Base-by-base conservation (phyloP, 2,888 invertebrate genomes). In the Eupithecia abbreviata region DNA sequence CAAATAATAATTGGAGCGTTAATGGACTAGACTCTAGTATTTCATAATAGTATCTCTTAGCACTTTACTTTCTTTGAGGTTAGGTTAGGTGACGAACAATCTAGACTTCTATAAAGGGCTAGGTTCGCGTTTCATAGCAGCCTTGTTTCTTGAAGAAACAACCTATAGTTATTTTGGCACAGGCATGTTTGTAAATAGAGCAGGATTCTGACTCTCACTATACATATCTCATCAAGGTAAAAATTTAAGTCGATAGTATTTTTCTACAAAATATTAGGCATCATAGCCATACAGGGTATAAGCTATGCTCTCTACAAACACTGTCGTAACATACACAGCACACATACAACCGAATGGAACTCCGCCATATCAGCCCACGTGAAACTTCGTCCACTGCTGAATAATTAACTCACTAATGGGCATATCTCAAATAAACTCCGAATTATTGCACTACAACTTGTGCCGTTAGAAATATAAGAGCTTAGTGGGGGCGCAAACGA, bases 341-440 rank as follows among this genome's bases (percentile, higher is more conserved):
- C 67, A 68, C 47, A 58, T 18, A 18, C 51, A 58, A 9, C 55
- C 55, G 18, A 58, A 58, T 74, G 71, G 72, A 78, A 78, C 72
- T 76, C 49, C 47, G 51, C 62, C 74, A 70, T 78, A 76, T 69
- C 76, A 76, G 66, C 72, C 55, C 69, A 78, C 74, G 71, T 68
- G 73, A 81, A 87, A 90, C 86, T 91, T 87, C 82, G 86, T 84
- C 83, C 81, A 81, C 82, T 82, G 84, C 89, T 92, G 90, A 92
- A 93, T 94, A 93, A 94, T 93, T 93, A 90, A 92, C 91, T 87
- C 86, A 84, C 88, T 94, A 93, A 94, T 93, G 91, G 93, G 88
- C 90, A 88, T 87, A 90, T 90, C 87, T 90, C 92, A 92, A 93
- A 93, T 93, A 93, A 92, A 92, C 90, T 91, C 88, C 86, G 85